Evolutionary conservation across 92 coral and sea anemone species (phyloP).

Genomic region (Parazoanthus swiftii): DNA sequence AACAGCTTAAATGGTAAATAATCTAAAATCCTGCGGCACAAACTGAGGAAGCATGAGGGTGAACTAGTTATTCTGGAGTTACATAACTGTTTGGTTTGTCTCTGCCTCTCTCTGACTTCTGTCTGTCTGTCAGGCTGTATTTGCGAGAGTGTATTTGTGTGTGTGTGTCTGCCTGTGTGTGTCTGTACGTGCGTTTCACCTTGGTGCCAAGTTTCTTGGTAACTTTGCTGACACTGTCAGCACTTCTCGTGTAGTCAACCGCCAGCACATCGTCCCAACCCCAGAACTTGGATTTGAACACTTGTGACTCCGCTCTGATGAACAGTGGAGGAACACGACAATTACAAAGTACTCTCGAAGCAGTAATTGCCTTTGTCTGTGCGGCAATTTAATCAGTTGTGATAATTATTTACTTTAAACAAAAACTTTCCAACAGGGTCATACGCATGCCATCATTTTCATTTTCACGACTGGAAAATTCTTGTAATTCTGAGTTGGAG

Average conservation of each 20-base stretch:
- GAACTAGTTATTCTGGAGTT: background rate
- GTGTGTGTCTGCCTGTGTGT: too few relatives aligned
- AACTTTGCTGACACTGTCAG: constrained; percentile 89
- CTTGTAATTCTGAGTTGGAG: too few relatives aligned
- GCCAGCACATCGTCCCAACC: constrained; percentile 99
- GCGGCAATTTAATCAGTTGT: background rate
- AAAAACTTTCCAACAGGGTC: background rate
- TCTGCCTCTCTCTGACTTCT: background rate
- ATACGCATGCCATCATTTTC: too few relatives aligned
- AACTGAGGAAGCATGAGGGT: background rate
- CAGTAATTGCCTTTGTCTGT: background rate
- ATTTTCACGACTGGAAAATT: too few relatives aligned
- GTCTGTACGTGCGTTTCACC: constrained; percentile 44
- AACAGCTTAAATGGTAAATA: background rate
- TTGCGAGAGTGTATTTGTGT: too few relatives aligned
- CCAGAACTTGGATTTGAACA: constrained; percentile 90
- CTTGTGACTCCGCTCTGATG: constrained; percentile 92
- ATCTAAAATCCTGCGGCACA: background rate
- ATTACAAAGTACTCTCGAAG: background rate
- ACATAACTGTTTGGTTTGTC: background rate
- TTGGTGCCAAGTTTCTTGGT: constrained; percentile 81
- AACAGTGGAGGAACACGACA: background rate
- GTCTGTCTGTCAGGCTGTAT: background rate
- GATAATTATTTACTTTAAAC: background rate
- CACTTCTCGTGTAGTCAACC: constrained; percentile 94